A percentile compares a stretch with the other conserved stretches of the same genome.
Evolutionary conservation across 1,140 invertebrate genomes (phyloP).

Genomic region (Panulirus ornatus): DNA sequence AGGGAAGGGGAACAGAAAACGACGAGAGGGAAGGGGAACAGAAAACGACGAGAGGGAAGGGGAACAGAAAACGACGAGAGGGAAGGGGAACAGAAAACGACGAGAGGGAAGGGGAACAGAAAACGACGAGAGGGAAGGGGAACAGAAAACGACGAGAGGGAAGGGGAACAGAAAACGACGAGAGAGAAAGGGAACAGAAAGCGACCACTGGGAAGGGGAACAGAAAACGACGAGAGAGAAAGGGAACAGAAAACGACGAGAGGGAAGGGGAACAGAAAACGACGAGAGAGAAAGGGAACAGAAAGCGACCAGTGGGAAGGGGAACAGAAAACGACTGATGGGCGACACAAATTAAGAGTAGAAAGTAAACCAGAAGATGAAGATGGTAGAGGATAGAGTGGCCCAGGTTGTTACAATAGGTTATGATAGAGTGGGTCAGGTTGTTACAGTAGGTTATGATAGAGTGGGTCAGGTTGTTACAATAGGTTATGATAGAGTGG

Average conservation of each 20-base stretch:
- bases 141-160: neutral
- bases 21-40: neutral
- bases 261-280: neutral
- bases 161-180: no score
- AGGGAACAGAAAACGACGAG: neutral
- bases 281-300: no score
- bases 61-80: slow-evolving; percentile 1
- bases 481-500: no score
- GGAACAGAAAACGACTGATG: no score
- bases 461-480: no score
- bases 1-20: neutral
- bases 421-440: no score
- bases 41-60: neutral
- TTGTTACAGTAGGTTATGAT: no score
- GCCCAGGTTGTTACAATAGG: no score
- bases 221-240: neutral
- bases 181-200: neutral
- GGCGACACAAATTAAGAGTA: no score
- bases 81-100: slow-evolving; percentile 31
- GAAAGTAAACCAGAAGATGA: no score
- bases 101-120: neutral
- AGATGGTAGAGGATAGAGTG: no score
- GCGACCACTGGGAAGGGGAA: neutral
- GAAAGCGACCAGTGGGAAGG: no score
- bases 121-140: neutral